These are phyloP conservation scores for Drosophila murphyi DNA, from an alignment of 1,140 invertebrate genomes.

Conservation along the genomic window DNA sequence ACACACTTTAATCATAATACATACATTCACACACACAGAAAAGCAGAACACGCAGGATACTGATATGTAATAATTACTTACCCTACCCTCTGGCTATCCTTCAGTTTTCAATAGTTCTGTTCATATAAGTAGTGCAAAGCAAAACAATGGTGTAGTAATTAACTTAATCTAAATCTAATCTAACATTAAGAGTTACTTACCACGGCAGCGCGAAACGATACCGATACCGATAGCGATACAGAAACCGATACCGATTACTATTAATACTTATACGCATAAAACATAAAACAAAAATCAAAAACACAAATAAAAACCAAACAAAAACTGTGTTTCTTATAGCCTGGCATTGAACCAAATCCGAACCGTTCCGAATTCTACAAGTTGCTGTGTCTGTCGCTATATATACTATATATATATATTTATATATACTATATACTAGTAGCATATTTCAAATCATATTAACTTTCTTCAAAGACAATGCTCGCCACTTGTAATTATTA, in stretches of 20 bases:
- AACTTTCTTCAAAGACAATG: conserved; percentile 20
- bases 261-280: conserved; percentile 62
- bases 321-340: conserved; percentile 49
- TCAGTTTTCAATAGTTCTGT: conserved; percentile 72
- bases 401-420: conserved; percentile 13
- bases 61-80: conserved; percentile 43
- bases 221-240: conserved; percentile 20
- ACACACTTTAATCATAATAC: conserved; percentile 64
- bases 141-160: conserved; percentile 70
- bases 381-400: conserved; percentile 26
- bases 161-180: conserved; percentile 75
- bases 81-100: conserved; percentile 50
- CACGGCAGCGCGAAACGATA: conserved; percentile 66
- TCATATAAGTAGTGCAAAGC: conserved; percentile 78
- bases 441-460: conserved; percentile 21
- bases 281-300: conserved; percentile 32
- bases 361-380: conserved; percentile 11
- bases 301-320: conserved; percentile 36
- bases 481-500: conserved; percentile 69
- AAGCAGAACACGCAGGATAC: conserved; percentile 18
- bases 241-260: conserved; percentile 58
- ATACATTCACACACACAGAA: conserved; percentile 22
- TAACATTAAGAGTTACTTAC: conserved; percentile 74
- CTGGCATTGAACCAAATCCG: background rate
- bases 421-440: conserved; percentile 2